phyloP scores from a whole-genome alignment of 2,888 invertebrate genomes.

The Chloroclysta siterata region DNA sequence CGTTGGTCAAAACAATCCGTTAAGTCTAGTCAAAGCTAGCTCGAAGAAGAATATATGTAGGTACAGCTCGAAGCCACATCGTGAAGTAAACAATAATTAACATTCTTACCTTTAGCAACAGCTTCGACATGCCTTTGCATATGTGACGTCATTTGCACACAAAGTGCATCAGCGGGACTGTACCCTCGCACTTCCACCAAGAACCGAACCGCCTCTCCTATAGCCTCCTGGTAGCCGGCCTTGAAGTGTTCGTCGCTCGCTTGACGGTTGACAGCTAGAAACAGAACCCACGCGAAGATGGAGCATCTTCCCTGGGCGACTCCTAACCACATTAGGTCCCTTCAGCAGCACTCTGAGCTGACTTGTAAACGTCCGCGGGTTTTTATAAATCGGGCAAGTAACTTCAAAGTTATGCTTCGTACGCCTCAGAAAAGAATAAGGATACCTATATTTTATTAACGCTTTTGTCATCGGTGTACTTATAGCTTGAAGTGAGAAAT shows the following conservation, averaged over 20 bases:
- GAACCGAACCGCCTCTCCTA: constrained; percentile 95
- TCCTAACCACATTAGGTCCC: constrained; percentile 65
- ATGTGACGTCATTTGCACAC: constrained; percentile 92
- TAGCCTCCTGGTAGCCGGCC: constrained; percentile 95
- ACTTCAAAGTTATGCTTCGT: neutral
- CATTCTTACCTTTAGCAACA: constrained; percentile 79
- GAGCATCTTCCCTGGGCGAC: constrained; percentile 63
- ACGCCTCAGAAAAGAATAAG: too few relatives aligned
- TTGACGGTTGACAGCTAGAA: constrained; percentile 72
- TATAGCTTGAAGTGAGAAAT: neutral
- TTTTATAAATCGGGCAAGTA: constrained; percentile 24
- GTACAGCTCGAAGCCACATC: neutral
- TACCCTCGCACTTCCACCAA: constrained; percentile 94
- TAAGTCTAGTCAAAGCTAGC: too few relatives aligned
- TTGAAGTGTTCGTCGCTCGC: constrained; percentile 82
- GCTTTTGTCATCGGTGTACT: too few relatives aligned
- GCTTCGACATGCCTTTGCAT: constrained; percentile 93
- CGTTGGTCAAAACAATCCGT: too few relatives aligned
- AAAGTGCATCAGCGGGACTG: constrained; percentile 91
- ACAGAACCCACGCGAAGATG: constrained; percentile 67
- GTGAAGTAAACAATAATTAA: neutral
- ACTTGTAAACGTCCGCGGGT: constrained; percentile 43
- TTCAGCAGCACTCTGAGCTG: constrained; percentile 50
- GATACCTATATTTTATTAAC: too few relatives aligned
- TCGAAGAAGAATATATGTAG: too few relatives aligned